These are phyloP conservation scores for Plagiodera versicolora DNA, from an alignment of 2,888 invertebrate genomes.

Conservation along the genomic window DNA sequence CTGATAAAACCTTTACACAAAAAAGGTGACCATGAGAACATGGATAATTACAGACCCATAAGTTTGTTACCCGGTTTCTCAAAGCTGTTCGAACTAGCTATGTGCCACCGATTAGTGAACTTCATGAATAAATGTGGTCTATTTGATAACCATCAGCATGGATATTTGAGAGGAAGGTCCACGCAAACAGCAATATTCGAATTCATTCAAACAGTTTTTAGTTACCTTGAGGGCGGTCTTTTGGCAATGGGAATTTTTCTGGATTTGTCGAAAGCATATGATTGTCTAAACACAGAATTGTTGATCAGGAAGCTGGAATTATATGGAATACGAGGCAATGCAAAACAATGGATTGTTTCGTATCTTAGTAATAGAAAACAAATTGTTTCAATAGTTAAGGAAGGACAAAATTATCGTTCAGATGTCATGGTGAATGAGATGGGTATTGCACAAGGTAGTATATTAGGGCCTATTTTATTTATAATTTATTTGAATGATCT, in stretches of 20 bases:
- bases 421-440: too few species aligned
- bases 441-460: too few species aligned
- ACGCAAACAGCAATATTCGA: neutral
- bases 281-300: neutral
- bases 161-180: neutral
- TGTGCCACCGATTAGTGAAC: too few species aligned
- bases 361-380: too few species aligned
- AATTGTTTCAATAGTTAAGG: too few species aligned
- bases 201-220: neutral
- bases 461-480: too few species aligned
- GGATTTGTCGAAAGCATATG: neutral
- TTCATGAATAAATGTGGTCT: too few species aligned
- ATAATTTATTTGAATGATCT: too few species aligned
- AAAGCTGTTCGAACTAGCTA: neutral
- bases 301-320: neutral
- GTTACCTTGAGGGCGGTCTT: neutral
- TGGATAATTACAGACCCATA: slow-evolving; percentile 7
- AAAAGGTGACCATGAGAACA: slow-evolving; percentile 1
- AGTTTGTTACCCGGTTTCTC: slow-evolving; percentile 1
- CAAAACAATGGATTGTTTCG: neutral
- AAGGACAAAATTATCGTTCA: too few species aligned
- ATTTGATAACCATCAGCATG: too few species aligned
- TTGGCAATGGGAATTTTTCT: neutral
- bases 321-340: neutral
- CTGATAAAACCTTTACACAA: slow-evolving; percentile 2